Percentiles rank a stretch among this genome's conserved stretches.
Conservation (phyloP, 2,888 invertebrate species). For the Magallana nippona region DNA sequence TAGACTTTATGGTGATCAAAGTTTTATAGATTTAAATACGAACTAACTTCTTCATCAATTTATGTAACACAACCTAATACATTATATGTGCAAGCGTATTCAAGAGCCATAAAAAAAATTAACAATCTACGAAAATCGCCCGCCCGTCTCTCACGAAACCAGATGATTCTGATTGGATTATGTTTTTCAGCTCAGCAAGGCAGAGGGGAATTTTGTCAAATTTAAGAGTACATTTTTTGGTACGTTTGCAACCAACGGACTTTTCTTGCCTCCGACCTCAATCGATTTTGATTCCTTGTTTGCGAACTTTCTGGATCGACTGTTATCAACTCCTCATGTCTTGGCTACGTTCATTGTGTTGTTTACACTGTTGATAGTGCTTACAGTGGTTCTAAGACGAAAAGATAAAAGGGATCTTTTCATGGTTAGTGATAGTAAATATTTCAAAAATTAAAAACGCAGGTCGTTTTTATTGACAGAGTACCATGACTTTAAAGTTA, state of each 20-base stretch:
- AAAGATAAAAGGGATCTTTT: neutral
- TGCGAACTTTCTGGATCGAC: constrained; percentile 57
- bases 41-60: too few species aligned
- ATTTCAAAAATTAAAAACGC: neutral
- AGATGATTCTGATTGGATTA: neutral
- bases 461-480: too few species aligned
- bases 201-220: neutral
- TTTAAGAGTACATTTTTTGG: constrained; percentile 69
- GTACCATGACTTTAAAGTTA: too few species aligned
- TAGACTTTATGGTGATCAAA: too few species aligned
- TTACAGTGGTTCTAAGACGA: neutral
- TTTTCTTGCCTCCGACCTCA: constrained; percentile 61
- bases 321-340: constrained; percentile 63
- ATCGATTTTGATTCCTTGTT: constrained; percentile 67
- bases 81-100: too few species aligned
- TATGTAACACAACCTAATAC: too few species aligned
- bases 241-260: constrained; percentile 59
- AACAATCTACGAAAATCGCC: too few species aligned
- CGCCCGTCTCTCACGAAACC: too few species aligned
- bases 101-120: too few species aligned
- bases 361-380: neutral
- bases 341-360: constrained; percentile 39
- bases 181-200: constrained; percentile 29
- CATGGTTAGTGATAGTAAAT: neutral
- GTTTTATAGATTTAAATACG: too few species aligned